Conservation (phyloP, 2,113 vertebrate genomes). For the Xiphophorus hellerii region DNA sequence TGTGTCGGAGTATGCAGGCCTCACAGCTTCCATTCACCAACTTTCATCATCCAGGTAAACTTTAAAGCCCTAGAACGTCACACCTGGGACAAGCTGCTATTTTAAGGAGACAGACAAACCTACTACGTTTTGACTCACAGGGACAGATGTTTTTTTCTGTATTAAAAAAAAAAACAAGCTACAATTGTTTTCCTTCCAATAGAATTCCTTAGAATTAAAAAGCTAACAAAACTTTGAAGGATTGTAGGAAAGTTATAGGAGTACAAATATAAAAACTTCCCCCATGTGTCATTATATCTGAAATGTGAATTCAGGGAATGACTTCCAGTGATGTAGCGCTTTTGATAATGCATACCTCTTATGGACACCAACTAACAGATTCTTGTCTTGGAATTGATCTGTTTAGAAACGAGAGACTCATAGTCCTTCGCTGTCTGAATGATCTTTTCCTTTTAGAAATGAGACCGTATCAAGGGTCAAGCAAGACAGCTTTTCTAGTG, state of each 20-base stretch:
- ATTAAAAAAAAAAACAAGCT: too few species aligned
- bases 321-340: not conserved
- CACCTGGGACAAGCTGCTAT: too few species aligned
- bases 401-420: not conserved
- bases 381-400: not conserved
- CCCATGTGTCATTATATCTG: not conserved
- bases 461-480: not conserved
- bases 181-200: too few species aligned
- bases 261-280: not conserved
- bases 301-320: not conserved
- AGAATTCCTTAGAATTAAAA: too few species aligned
- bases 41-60: constrained; percentile 74
- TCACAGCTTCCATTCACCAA: constrained; percentile 74
- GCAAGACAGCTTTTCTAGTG: not conserved
- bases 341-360: not conserved
- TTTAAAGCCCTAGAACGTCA: not conserved
- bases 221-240: not conserved
- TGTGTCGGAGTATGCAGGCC: constrained; percentile 91
- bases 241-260: not conserved
- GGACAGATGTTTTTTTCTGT: too few species aligned
- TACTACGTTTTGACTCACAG: too few species aligned
- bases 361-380: not conserved
- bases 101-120: too few species aligned
- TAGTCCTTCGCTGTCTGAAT: not conserved
- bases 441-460: not conserved